These are phyloP conservation scores for Esox lucius DNA, from an alignment of 2,797 vertebrate species.

Conservation along the genomic window DNA sequence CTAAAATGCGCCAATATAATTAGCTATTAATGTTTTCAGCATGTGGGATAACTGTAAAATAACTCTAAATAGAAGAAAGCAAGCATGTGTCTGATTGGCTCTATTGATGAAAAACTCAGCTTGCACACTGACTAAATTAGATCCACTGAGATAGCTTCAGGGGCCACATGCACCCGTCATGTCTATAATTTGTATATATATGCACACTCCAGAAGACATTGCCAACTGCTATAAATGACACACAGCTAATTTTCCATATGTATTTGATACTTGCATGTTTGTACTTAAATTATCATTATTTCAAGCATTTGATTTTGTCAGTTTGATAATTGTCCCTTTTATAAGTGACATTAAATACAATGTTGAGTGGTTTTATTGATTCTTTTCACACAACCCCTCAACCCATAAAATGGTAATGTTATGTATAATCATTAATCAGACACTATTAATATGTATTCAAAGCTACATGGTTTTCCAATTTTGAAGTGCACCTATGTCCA, in stretches of 20 bases:
- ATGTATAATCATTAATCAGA: too few species aligned
- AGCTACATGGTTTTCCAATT: too few species aligned
- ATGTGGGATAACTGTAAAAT: conserved; percentile 58
- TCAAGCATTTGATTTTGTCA: neutral
- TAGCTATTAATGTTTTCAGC: conserved; percentile 60
- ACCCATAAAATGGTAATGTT: too few species aligned
- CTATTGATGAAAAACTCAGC: conserved; percentile 44
- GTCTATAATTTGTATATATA: too few species aligned
- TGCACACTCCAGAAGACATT: too few species aligned
- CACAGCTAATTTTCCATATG: neutral
- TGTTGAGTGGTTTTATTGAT: too few species aligned
- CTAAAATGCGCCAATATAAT: conserved; percentile 54
- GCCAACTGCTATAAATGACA: too few species aligned
- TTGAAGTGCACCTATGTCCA: too few species aligned
- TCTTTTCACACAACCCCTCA: too few species aligned
- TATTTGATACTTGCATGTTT: neutral
- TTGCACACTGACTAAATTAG: conserved; percentile 38
- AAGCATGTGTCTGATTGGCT: conserved; percentile 43
- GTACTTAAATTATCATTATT: neutral
- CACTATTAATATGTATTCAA: too few species aligned
- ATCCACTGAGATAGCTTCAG: conserved; percentile 30
- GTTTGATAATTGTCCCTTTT: too few species aligned
- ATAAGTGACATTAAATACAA: too few species aligned
- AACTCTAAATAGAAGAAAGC: conserved; percentile 55
- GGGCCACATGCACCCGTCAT: neutral